A percentile compares a stretch with the other conserved stretches of the same genome.
Conservation (phyloP, 1,140 invertebrate species). For the Apocrypta bakeri region DNA sequence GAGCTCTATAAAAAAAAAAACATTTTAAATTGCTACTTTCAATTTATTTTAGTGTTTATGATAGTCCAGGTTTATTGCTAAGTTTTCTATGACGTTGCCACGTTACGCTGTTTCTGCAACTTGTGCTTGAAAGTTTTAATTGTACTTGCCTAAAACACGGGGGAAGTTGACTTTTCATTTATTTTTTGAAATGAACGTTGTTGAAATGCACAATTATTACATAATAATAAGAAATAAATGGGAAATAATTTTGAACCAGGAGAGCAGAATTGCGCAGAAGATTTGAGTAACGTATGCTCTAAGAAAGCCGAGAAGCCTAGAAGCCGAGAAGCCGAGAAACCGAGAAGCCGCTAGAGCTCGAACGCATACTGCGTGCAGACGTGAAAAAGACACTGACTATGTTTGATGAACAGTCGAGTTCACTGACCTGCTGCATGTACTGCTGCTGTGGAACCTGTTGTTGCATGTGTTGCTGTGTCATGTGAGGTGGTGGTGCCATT, state of each 20-base stretch:
- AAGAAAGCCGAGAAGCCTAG: neutral
- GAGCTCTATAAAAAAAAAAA: too few species aligned
- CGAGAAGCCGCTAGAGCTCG: neutral
- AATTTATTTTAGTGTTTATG: too few species aligned
- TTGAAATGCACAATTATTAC: too few species aligned
- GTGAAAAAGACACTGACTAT: conserved; percentile 23
- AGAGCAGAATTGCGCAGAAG: neutral
- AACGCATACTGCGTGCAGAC: conserved; percentile 1
- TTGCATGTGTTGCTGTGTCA: conserved; percentile 73
- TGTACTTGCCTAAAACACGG: too few species aligned
- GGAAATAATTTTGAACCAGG: neutral
- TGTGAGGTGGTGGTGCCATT: conserved; percentile 68
- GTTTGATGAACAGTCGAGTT: conserved; percentile 38
- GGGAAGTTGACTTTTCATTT: too few species aligned
- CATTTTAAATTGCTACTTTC: too few species aligned
- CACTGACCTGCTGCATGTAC: conserved; percentile 72
- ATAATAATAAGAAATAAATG: too few species aligned
- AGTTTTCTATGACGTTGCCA: too few species aligned
- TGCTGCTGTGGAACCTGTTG: conserved; percentile 73
- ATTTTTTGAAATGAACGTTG: too few species aligned
- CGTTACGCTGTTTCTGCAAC: too few species aligned
- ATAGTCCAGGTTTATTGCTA: too few species aligned
- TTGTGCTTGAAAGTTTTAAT: too few species aligned
- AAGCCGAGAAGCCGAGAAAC: neutral
- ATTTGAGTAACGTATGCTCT: neutral